phyloP scores from a whole-genome alignment of 2,797 vertebrate genomes.

The Brachymystax lenok region DNA sequence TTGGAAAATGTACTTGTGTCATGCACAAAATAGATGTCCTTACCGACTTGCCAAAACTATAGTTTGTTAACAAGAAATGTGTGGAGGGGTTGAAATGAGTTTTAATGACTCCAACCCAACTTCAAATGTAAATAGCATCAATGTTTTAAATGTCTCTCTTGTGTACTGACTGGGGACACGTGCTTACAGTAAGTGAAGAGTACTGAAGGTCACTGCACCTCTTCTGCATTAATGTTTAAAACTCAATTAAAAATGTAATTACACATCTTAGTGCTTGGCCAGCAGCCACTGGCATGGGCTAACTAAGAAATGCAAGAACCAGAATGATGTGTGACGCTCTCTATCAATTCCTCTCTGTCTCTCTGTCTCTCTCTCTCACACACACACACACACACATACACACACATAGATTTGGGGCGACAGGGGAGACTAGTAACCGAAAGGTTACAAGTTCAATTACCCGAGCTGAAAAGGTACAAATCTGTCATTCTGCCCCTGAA shows the following conservation, averaged over 20 bases:
- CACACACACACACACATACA: not conserved
- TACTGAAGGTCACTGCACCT: not conserved
- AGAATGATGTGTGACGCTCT: not conserved
- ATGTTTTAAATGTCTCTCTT: not conserved
- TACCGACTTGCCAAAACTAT: no score
- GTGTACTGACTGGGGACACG: conserved; percentile 11
- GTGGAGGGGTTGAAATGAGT: no score
- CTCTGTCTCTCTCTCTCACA: not conserved
- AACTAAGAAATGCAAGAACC: not conserved
- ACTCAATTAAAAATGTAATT: not conserved
- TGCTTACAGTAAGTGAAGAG: not conserved
- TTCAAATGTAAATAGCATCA: not conserved
- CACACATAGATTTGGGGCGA: no score
- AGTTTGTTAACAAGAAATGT: no score
- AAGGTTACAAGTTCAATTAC: no score
- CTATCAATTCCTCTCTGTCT: no score
- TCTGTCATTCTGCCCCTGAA: no score
- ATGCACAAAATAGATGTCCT: no score
- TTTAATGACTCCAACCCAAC: no score
- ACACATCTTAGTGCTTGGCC: not conserved
- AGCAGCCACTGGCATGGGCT: not conserved
- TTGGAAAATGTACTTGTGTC: no score
- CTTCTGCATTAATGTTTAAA: conserved; percentile 4
- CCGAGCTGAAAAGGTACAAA: no score
- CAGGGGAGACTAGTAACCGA: no score